phyloP scores from a whole-genome alignment of 92 coral and sea anemone genomes.

The Phenganax stokvisi region DNA sequence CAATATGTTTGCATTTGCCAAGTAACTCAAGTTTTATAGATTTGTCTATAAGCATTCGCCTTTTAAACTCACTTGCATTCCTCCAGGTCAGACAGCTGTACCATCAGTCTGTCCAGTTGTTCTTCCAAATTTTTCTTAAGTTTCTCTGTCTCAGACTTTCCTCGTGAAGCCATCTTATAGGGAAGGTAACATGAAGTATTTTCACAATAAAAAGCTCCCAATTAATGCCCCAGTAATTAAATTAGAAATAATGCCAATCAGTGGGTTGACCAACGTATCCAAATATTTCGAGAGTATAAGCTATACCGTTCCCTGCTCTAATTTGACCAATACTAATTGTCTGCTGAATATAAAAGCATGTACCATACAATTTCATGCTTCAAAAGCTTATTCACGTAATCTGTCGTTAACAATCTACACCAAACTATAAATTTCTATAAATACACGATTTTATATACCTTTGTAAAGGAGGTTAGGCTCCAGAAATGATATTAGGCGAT shows the following conservation, averaged over 20 bases:
- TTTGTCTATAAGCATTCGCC: not conserved
- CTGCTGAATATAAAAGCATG: too few relatives aligned
- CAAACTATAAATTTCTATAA: too few relatives aligned
- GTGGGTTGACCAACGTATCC: too few relatives aligned
- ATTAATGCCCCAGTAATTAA: too few relatives aligned
- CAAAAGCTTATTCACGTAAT: too few relatives aligned
- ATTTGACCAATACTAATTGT: too few relatives aligned
- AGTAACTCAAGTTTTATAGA: not conserved
- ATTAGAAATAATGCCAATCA: too few relatives aligned
- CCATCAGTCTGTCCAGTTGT: constrained; percentile 88
- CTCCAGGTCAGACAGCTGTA: constrained; percentile 79
- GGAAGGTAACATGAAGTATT: not conserved
- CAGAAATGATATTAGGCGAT: not conserved
- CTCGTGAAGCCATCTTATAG: constrained; percentile 81
- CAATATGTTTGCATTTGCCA: not conserved
- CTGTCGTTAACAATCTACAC: too few relatives aligned
- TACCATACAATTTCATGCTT: too few relatives aligned
- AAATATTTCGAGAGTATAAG: too few relatives aligned
- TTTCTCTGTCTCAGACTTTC: constrained; percentile 85
- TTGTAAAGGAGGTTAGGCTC: not conserved
- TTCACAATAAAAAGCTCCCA: too few relatives aligned
- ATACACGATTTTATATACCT: not conserved
- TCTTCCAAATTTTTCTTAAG: constrained; percentile 84
- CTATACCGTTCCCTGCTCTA: too few relatives aligned
- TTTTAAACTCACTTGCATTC: constrained; percentile 68